These are phyloP conservation scores for Drosophila tristis DNA, from an alignment of 1,140 invertebrate genomes.

Conservation along the genomic window DNA sequence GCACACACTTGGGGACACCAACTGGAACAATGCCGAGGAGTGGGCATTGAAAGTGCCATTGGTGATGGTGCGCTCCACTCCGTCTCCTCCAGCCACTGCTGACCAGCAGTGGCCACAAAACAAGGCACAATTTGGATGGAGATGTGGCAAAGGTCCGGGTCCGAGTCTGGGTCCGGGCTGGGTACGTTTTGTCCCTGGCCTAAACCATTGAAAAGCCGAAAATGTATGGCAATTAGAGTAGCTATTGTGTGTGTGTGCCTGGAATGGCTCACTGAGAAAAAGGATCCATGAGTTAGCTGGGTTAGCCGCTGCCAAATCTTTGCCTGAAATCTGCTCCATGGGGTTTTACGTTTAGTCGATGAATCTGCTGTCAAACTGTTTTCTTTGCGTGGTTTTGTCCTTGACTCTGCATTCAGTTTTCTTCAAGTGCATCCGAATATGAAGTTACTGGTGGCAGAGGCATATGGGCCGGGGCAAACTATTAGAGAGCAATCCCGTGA, in stretches of 20 bases:
- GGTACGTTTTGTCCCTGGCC: conserved; percentile 35
- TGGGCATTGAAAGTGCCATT: conserved; percentile 20
- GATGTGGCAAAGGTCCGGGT: not conserved
- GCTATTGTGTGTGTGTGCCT: conserved; percentile 59
- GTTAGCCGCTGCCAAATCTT: no score
- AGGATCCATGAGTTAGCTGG: not conserved
- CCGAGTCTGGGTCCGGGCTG: conserved; percentile 16
- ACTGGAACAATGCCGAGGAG: conserved; percentile 36
- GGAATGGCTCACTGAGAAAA: conserved; percentile 21
- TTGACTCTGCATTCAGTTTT: no score
- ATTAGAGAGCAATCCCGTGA: conserved; percentile 70
- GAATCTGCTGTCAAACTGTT: not conserved
- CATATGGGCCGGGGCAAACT: conserved; percentile 59
- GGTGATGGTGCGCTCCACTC: conserved; percentile 6
- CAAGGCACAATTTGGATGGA: conserved; percentile 24
- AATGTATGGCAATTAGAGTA: conserved; percentile 81
- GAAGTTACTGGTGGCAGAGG: conserved; percentile 5
- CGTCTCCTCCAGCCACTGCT: not conserved
- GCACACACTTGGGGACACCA: not conserved
- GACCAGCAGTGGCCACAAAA: conserved; percentile 38
- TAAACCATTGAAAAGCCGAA: conserved; percentile 79
- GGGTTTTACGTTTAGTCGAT: no score
- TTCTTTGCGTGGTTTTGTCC: not conserved
- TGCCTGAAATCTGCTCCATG: no score
- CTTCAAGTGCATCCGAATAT: conserved; percentile 17